Base-by-base conservation (phyloP, 2,888 invertebrate genomes). In the Lasioglossum malachurum region DNA sequence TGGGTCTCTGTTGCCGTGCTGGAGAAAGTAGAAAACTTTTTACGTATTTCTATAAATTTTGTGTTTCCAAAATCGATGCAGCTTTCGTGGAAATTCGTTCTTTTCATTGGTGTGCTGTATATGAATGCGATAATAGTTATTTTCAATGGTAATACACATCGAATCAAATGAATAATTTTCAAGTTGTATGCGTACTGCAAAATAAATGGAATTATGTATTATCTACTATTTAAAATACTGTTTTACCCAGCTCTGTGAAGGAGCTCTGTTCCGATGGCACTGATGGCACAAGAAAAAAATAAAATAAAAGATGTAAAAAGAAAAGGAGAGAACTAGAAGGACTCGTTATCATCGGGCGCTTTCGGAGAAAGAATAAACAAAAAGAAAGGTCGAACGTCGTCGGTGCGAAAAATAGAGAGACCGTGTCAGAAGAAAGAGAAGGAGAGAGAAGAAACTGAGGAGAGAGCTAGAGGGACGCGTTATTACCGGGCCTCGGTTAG, bases 401-500 rank as follows among this genome's bases (percentile, higher is more conserved):
- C n/a, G n/a, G 23, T n/a, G 23, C 12, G 57, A 57, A 57, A 57
- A n/a, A 57, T 57, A 57, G 4, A n/a, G 57, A 12, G 57, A n/a
- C n/a, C 23, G 57, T 57, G 57, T n/a, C 12, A n/a, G n/a, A 57
- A 57, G 57, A n/a, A n/a, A 27, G 12, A 57, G 57, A 57, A 10
- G 27, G 2, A 23, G 23, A 19, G 53, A 57, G 10, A n/a, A 57
- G n/a, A 53, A 23, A 53, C 23, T 8, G 49, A 57, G n/a, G 64
- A 31, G 64, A 31, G 64, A 64, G 27, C 16, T 7, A 64, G 31
- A 64, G 64, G 19, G 64, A 64, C 64, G 19, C 80, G 78, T 87
- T 81, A 83, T 87, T 88, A 83, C 69, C 73, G 71, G 87, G 64
- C 38, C 76, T 69, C 78, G 71, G 76, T 87, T 79, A 74, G 77